Conservation (phyloP, 2,113 vertebrate genomes). For the Eulacestoma nigropectus region DNA sequence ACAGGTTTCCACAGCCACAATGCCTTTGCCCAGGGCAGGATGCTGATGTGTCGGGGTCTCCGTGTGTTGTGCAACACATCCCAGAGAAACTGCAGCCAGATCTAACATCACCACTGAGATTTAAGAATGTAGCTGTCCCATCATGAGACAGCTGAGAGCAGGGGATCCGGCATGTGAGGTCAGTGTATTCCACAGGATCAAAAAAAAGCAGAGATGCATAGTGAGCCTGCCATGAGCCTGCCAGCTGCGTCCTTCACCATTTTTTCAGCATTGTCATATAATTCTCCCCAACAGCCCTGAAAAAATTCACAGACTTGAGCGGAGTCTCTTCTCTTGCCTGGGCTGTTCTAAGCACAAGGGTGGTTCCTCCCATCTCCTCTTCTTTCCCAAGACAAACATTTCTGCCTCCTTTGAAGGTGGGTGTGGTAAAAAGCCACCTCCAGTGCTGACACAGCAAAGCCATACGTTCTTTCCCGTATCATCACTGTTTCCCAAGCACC, state of each 20-base stretch:
- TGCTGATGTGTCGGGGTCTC: neutral
- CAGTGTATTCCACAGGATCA: neutral
- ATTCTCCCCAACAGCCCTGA: neutral
- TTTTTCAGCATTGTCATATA: neutral
- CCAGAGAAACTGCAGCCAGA: neutral
- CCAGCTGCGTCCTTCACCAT: fast-evolving
- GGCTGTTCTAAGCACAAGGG: neutral
- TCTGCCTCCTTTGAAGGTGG: neutral
- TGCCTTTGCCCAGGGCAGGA: neutral
- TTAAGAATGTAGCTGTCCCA: neutral
- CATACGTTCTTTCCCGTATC: neutral
- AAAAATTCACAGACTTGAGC: neutral
- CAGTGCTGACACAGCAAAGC: conserved; percentile 27
- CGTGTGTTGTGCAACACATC: neutral
- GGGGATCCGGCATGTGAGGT: neutral
- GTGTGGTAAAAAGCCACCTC: conserved; percentile 8
- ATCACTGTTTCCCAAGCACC: neutral
- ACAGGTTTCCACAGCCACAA: neutral
- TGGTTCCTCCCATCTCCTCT: neutral
- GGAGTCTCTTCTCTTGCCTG: neutral
- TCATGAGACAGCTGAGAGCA: neutral
- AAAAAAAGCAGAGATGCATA: neutral
- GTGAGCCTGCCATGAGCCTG: neutral
- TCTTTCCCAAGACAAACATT: conserved; percentile 13
- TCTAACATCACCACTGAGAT: neutral